Evolutionary conservation across 1,140 invertebrate species (phyloP).

Genomic region (Atopsyche davidsoni): DNA sequence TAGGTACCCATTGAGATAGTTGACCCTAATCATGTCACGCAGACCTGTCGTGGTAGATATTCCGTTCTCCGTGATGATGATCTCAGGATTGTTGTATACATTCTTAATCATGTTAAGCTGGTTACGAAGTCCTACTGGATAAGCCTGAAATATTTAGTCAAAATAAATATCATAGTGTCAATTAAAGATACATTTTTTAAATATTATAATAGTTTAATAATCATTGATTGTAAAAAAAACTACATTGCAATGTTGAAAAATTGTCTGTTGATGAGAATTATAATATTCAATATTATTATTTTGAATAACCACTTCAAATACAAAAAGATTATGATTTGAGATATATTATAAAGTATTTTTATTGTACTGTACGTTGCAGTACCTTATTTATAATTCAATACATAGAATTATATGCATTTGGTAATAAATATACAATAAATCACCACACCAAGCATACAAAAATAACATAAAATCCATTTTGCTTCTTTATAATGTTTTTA

Average conservation of each 20-base stretch:
- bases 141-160: constrained; percentile 31
- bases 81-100: constrained; percentile 52
- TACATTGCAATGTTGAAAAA: no score
- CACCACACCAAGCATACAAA: not conserved
- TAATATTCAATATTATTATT: no score
- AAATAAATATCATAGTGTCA: not conserved
- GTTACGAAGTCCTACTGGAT: constrained; percentile 37
- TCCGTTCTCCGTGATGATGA: constrained; percentile 68
- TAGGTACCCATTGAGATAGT: constrained; percentile 34
- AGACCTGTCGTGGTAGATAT: constrained; percentile 47
- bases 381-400: no score
- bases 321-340: no score
- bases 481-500: constrained; percentile 3
- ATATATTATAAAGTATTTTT: no score
- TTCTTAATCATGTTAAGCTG: constrained; percentile 52
- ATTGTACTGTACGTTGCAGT: no score
- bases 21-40: constrained; percentile 47
- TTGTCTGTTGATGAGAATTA: no score
- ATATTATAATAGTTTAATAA: no score
- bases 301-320: no score
- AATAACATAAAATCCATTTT: not conserved
- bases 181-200: no score
- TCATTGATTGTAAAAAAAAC: no score
- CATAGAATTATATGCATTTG: no score
- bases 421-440: not conserved